Evolutionary conservation across 2,888 invertebrate species (phyloP), one percentile per base, ranked within the genome.

Genomic region (Germaria angustata): DNA sequence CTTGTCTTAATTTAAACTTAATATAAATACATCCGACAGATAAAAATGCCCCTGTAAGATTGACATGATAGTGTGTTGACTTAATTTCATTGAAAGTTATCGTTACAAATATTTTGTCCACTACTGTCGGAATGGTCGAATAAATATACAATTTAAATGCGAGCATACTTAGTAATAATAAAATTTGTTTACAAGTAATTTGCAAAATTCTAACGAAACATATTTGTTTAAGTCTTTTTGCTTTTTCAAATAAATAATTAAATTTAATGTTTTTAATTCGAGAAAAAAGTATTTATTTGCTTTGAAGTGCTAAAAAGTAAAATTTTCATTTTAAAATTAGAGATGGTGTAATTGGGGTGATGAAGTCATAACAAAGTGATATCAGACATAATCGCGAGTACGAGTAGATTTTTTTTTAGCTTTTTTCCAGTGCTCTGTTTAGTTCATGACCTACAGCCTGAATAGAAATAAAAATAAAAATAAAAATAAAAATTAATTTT

Each of bases 101-200:
- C n/a, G n/a, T n/a, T n/a, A n/a, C n/a, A n/a, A n/a, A 44, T 44
- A 20, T 20, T 46, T 20, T 46, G 46, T 20, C 20, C 46, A 11
- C 46, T 20, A 46, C 46, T 20, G 46, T 9, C 2, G 5, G 39
- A 11, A n/a, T 53, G 53, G 8, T 9, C 5, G 8, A 53, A 17
- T n/a, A 15, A 2, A 22, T 55, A 1, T 41, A n/a, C 22, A 46
- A 68, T 41, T n/a, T n/a, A 22, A 57, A 34, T 11, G 6, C 44
- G 39, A 55, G 22, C 59, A 20, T 49, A n/a, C n/a, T 59, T 39
- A 72, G 59, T 9, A 39, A 15, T 24, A 59, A 36, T 36, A 8
- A 49, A 36, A 59, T 46, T 36, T 59, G 59, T 59, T 61, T 72
- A 49, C 22, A 72, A 61, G 20, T 59, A 36, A 59, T 59, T 71